Conservation (phyloP, 2,113 vertebrate species). For the Albula glossodonta region DNA sequence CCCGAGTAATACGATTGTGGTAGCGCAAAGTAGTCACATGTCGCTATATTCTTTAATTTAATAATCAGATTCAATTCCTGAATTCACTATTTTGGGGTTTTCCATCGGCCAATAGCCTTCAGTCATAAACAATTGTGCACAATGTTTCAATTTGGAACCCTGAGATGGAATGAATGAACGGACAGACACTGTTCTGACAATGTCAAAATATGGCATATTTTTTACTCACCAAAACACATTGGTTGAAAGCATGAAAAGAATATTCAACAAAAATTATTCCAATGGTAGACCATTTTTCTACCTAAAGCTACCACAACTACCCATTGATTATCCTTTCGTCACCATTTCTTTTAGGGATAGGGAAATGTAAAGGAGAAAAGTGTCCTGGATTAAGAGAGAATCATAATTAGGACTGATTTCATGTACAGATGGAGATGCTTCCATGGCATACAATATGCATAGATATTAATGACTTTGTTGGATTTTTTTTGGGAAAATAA, state of each 20-base stretch:
- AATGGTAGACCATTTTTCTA: background rate
- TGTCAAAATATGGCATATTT: background rate
- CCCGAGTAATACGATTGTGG: background rate
- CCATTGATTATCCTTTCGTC: conserved; percentile 9
- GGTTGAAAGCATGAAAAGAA: conserved; percentile 48
- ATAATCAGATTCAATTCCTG: background rate
- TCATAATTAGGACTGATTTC: conserved; percentile 28
- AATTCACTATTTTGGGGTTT: background rate
- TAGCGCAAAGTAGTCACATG: background rate
- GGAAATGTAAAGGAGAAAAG: background rate
- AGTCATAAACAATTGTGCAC: conserved; percentile 17
- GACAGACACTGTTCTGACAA: conserved; percentile 15
- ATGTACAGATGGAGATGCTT: conserved; percentile 33
- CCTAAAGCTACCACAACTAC: background rate
- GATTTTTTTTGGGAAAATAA: background rate
- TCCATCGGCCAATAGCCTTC: background rate
- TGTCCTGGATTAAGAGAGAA: conserved; percentile 23
- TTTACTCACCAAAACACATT: conserved; percentile 53
- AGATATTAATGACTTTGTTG: too few relatives aligned
- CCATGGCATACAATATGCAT: background rate
- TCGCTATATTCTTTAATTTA: background rate
- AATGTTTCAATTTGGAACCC: background rate
- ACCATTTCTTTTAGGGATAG: conserved; percentile 33
- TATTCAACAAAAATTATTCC: conserved; percentile 6
- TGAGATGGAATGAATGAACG: conserved; percentile 13